phyloP scores from a whole-genome alignment of 2,797 vertebrate genomes.

The Erpetoichthys calabaricus region DNA sequence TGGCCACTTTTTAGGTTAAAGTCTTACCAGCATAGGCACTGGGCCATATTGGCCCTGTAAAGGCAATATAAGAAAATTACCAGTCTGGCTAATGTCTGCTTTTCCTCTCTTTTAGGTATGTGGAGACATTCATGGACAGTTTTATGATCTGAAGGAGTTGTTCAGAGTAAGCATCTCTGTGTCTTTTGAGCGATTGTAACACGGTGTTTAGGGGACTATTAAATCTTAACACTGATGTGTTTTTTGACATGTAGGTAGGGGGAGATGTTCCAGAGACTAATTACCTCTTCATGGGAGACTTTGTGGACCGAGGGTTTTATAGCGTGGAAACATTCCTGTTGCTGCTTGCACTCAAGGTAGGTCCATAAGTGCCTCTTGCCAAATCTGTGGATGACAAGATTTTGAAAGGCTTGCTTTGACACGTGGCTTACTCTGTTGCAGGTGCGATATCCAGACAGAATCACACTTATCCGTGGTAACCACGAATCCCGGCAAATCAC shows the following conservation, averaged over 20 bases:
- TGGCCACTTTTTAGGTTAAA: too few species aligned
- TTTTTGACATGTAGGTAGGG: conserved; percentile 52
- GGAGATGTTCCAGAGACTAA: conserved; percentile 89
- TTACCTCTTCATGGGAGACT: conserved; percentile 92
- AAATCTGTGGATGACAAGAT: too few species aligned
- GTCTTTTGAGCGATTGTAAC: background rate
- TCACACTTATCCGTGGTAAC: conserved; percentile 85
- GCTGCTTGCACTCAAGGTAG: conserved; percentile 79
- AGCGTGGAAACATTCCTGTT: conserved; percentile 89
- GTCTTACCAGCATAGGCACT: too few species aligned
- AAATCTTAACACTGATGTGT: too few species aligned
- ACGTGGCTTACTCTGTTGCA: conserved; percentile 19
- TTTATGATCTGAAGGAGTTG: conserved; percentile 88
- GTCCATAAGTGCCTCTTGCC: background rate
- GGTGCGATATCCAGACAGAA: conserved; percentile 88
- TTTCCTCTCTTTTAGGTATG: conserved; percentile 56
- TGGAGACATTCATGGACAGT: conserved; percentile 87
- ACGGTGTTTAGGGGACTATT: background rate
- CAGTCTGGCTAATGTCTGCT: background rate
- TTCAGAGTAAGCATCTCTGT: conserved; percentile 66
- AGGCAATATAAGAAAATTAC: too few species aligned
- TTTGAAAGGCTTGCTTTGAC: background rate
- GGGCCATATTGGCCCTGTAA: too few species aligned
- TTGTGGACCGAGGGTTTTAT: conserved; percentile 89
- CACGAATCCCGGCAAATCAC: conserved; percentile 90